Evolutionary conservation across 1,140 invertebrate genomes (phyloP).

Genomic region (Drepana arcuata): DNA sequence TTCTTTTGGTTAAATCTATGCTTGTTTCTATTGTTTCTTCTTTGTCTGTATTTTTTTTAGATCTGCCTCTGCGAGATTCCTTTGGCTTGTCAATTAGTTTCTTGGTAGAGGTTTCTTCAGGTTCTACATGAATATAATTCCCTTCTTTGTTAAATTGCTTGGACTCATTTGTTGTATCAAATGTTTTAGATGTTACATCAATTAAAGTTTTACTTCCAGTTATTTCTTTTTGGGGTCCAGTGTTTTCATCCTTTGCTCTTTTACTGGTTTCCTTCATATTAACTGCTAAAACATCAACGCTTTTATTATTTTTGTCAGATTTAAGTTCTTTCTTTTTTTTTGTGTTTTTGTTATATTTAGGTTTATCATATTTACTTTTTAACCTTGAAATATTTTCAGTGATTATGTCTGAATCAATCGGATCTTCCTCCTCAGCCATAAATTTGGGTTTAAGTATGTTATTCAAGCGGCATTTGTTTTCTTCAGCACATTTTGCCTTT

Average conservation of each 20-base stretch:
- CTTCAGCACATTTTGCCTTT: slow-evolving; percentile 22
- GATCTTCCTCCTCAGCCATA: slow-evolving; percentile 30
- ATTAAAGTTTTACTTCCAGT: too few relatives aligned
- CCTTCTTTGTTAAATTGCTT: too few relatives aligned
- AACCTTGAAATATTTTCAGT: slow-evolving; percentile 35
- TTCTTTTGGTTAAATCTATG: too few relatives aligned
- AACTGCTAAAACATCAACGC: background rate
- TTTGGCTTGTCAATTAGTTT: too few relatives aligned
- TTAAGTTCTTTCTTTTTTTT: background rate
- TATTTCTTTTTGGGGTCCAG: background rate
- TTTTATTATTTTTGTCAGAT: background rate
- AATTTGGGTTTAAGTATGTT: slow-evolving; percentile 25
- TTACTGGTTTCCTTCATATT: background rate
- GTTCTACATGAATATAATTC: too few relatives aligned
- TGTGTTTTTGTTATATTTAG: slow-evolving; percentile 9
- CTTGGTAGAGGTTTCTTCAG: too few relatives aligned
- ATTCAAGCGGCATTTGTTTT: slow-evolving; percentile 6
- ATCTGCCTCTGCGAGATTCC: slow-evolving; percentile 2
- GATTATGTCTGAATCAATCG: slow-evolving; percentile 38
- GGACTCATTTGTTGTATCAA: too few relatives aligned
- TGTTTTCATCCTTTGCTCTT: background rate
- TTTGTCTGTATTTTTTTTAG: slow-evolving; percentile 1
- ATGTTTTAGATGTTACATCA: too few relatives aligned
- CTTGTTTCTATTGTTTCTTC: slow-evolving; percentile 7
- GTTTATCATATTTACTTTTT: slow-evolving; percentile 16